phyloP scores from a whole-genome alignment of 2,888 invertebrate genomes.

The Ecliptopera silaceata region DNA sequence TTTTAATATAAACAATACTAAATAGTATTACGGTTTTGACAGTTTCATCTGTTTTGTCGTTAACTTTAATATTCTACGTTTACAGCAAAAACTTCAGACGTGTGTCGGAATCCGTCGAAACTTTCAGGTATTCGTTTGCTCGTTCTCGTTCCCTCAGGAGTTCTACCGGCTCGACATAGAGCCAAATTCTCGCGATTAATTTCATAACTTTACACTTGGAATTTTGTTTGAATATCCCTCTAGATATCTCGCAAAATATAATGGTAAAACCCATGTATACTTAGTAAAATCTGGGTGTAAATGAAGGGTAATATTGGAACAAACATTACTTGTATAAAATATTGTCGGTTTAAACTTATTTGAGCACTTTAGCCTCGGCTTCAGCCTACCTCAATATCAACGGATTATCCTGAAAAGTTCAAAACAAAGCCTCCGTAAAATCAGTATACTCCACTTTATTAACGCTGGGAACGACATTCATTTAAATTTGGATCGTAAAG shows the following conservation, averaged over 20 bases:
- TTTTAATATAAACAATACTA: not conserved
- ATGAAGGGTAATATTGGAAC: too few relatives aligned
- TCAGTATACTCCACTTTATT: constrained; percentile 51
- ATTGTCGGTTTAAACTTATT: too few relatives aligned
- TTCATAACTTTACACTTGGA: constrained; percentile 55
- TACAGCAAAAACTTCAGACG: constrained; percentile 47
- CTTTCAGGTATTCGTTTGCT: constrained; percentile 56
- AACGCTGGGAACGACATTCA: constrained; percentile 44
- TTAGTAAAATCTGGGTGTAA: not conserved
- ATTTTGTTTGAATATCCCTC: constrained; percentile 45
- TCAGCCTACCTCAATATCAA: constrained; percentile 5
- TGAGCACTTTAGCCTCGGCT: not conserved
- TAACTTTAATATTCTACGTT: constrained; percentile 37
- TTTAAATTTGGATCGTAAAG: constrained; percentile 15
- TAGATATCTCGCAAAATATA: constrained; percentile 8
- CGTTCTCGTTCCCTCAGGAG: constrained; percentile 48
- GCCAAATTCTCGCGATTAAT: constrained; percentile 60
- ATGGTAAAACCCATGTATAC: not conserved
- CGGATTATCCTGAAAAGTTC: constrained; percentile 33
- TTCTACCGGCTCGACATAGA: constrained; percentile 48
- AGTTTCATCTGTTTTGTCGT: too few relatives aligned
- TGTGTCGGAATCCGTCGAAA: constrained; percentile 47
- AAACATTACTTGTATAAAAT: too few relatives aligned
- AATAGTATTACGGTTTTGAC: constrained; percentile 30
- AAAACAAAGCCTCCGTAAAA: constrained; percentile 41